phyloP scores from a whole-genome alignment of 2,113 vertebrate genomes.

The Neogale vison region DNA sequence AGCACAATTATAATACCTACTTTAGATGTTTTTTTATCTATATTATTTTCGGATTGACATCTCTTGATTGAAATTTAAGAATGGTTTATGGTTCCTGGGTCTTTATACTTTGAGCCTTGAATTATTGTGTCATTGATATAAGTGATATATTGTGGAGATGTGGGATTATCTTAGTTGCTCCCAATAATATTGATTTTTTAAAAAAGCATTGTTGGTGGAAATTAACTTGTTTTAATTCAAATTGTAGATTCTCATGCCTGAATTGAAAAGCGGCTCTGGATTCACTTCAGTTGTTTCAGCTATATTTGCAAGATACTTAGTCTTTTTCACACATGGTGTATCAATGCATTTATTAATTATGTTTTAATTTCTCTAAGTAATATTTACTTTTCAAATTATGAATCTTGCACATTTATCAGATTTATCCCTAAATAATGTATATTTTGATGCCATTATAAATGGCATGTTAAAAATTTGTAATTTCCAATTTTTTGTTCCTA shows the following conservation, averaged over 20 bases:
- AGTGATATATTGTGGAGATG: neutral
- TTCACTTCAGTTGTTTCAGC: neutral
- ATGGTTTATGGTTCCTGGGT: neutral
- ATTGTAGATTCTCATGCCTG: neutral
- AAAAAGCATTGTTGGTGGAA: neutral
- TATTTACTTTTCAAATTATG: neutral
- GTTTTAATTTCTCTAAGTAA: neutral
- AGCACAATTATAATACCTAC: neutral
- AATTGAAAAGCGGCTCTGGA: neutral
- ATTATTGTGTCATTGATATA: neutral
- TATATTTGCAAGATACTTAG: neutral
- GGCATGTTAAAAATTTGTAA: neutral
- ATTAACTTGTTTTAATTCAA: neutral
- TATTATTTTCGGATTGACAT: neutral
- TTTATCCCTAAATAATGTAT: neutral
- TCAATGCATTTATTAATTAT: neutral
- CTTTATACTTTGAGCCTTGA: neutral
- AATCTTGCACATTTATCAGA: neutral
- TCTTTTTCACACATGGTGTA: neutral
- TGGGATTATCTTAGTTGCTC: neutral
- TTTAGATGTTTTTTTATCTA: neutral
- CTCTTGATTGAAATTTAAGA: neutral
- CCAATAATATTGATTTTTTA: neutral
- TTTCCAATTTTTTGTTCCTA: neutral
- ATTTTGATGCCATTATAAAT: neutral